Conservation (phyloP, 2,888 invertebrate genomes). For the Onchidella celtica region DNA sequence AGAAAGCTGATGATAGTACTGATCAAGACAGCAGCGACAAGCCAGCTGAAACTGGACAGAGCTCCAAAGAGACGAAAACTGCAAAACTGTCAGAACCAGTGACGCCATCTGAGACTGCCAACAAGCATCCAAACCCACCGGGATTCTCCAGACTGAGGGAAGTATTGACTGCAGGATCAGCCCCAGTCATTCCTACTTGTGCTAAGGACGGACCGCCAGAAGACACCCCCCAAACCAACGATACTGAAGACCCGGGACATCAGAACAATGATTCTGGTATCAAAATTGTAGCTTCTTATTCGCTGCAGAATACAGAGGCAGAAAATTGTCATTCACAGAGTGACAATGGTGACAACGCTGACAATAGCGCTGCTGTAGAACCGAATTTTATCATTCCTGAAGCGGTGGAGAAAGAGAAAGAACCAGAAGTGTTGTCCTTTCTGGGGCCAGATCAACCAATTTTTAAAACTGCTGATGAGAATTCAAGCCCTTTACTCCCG, state of each 20-base stretch:
- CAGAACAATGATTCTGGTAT: slow-evolving; percentile 42
- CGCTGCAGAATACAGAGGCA: slow-evolving; percentile 43
- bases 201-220: not conserved
- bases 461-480: not conserved
- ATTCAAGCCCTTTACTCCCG: not conserved
- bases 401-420: slow-evolving; percentile 6
- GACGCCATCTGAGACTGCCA: too few species aligned
- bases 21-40: not conserved
- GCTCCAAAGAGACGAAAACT: not conserved
- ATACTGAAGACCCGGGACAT: not conserved
- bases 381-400: slow-evolving; percentile 21
- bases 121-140: slow-evolving; percentile 8
- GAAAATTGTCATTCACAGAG: not conserved
- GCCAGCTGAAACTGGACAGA: not conserved
- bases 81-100: not conserved
- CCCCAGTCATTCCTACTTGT: not conserved
- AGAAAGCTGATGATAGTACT: not conserved
- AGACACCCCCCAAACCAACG: not conserved
- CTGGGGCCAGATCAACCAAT: slow-evolving; percentile 45
- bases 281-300: slow-evolving; percentile 56
- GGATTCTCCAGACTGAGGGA: slow-evolving; percentile 41
- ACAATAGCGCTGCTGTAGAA: slow-evolving; percentile 13
- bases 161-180: slow-evolving; percentile 13
- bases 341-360: not conserved
- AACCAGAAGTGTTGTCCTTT: slow-evolving; percentile 39